Evolutionary conservation across 1,140 invertebrate species (phyloP).

Genomic region (Drosophila lacteicornis): DNA sequence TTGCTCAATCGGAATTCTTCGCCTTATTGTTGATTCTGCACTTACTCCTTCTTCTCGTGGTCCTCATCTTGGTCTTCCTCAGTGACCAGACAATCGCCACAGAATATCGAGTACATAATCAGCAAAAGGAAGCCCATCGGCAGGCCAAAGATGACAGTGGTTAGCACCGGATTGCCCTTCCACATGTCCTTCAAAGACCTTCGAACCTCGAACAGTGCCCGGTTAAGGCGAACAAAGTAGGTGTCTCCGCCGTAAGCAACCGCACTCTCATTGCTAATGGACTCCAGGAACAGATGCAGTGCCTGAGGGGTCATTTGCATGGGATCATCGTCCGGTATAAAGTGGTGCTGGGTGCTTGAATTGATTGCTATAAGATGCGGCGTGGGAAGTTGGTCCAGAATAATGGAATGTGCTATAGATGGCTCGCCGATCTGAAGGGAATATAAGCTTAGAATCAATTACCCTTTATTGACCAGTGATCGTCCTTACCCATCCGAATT

Average conservation of each 20-base stretch:
- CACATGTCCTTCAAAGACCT: conserved; percentile 93
- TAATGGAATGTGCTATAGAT: conserved; percentile 95
- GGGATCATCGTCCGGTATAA: conserved; percentile 94
- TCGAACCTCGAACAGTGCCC: conserved; percentile 91
- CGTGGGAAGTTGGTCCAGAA: conserved; percentile 92
- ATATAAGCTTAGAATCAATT: conserved; percentile 32
- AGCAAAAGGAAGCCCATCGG: conserved; percentile 96
- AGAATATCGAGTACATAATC: conserved; percentile 97
- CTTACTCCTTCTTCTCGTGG: conserved; percentile 86
- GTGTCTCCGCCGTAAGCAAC: conserved; percentile 93
- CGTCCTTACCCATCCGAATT: conserved; percentile 93
- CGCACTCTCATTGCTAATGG: conserved; percentile 90
- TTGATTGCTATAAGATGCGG: conserved; percentile 96
- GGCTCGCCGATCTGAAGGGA: conserved; percentile 88
- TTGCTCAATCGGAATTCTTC: background rate
- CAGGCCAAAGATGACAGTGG: conserved; percentile 93
- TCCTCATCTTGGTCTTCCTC: conserved; percentile 91
- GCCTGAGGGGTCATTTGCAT: conserved; percentile 91
- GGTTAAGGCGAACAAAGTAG: conserved; percentile 89
- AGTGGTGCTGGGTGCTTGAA: conserved; percentile 95
- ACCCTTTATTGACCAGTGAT: background rate
- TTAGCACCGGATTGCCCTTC: conserved; percentile 95
- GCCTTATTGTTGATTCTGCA: background rate
- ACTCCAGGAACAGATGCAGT: conserved; percentile 91
- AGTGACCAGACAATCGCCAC: conserved; percentile 96